Conservation (phyloP, 2,113 vertebrate genomes). For the Syrrhaptes paradoxus region DNA sequence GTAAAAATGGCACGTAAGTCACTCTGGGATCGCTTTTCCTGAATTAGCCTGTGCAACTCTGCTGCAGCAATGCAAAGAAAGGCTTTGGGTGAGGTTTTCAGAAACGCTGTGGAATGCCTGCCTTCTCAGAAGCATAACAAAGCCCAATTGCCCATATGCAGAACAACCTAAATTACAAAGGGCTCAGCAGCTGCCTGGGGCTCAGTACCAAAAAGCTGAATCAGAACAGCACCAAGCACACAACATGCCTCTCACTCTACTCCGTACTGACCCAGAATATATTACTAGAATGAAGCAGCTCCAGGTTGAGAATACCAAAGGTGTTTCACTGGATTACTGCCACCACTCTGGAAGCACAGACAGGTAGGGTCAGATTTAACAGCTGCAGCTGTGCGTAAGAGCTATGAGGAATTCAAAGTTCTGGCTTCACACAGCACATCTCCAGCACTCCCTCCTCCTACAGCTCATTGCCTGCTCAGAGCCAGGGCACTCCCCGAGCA, state of each 20-base stretch:
- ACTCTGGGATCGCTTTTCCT: neutral
- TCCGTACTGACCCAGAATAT: neutral
- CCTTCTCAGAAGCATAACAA: too few species aligned
- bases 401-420: neutral
- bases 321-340: neutral
- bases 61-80: neutral
- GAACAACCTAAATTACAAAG: neutral
- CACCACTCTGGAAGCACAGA: neutral
- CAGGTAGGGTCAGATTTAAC: too few species aligned
- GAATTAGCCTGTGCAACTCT: too few species aligned
- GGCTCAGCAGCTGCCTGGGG: neutral
- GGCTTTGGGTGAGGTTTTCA: neutral
- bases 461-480: rapidly evolving
- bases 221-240: neutral
- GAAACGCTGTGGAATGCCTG: neutral
- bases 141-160: neutral
- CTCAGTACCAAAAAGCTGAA: neutral
- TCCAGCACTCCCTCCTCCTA: rapidly evolving
- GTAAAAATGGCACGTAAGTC: neutral
- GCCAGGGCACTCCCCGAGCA: rapidly evolving
- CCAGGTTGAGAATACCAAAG: neutral
- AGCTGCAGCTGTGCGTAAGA: neutral
- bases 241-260: neutral
- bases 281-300: neutral
- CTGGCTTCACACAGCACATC: neutral